Evolutionary conservation across 2,888 invertebrate genomes (phyloP).

Genomic region (Nezara viridula): DNA sequence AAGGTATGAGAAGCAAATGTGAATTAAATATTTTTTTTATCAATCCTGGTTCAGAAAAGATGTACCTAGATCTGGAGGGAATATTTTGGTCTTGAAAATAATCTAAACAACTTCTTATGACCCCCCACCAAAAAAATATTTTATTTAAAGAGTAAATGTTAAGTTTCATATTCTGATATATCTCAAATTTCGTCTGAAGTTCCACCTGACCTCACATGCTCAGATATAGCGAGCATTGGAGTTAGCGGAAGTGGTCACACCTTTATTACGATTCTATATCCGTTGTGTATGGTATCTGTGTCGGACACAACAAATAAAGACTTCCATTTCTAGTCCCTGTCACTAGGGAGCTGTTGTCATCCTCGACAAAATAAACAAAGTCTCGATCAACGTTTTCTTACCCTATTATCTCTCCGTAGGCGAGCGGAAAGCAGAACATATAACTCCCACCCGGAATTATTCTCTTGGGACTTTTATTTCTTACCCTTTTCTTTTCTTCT

Average conservation of each 20-base stretch:
- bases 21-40: too few species aligned
- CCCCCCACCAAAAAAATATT: too few species aligned
- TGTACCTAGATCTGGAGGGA: too few species aligned
- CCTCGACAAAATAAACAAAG: background rate
- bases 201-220: background rate
- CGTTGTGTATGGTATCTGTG: background rate
- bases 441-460: background rate
- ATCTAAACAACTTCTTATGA: too few species aligned
- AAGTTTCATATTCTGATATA: too few species aligned
- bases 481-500: background rate
- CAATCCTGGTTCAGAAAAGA: too few species aligned
- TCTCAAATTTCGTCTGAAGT: too few species aligned
- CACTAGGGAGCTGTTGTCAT: constrained; percentile 11
- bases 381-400: constrained; percentile 16
- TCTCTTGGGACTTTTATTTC: background rate
- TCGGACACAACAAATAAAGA: constrained; percentile 5
- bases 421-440: constrained; percentile 4
- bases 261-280: background rate
- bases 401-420: background rate
- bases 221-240: background rate
- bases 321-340: background rate
- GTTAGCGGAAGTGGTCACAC: background rate
- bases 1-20: too few species aligned
- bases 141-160: too few species aligned
- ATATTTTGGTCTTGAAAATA: too few species aligned